These are phyloP conservation scores for Phalacrocorax brasilianus DNA, from an alignment of 2,113 vertebrate genomes.

Conservation along the genomic window DNA sequence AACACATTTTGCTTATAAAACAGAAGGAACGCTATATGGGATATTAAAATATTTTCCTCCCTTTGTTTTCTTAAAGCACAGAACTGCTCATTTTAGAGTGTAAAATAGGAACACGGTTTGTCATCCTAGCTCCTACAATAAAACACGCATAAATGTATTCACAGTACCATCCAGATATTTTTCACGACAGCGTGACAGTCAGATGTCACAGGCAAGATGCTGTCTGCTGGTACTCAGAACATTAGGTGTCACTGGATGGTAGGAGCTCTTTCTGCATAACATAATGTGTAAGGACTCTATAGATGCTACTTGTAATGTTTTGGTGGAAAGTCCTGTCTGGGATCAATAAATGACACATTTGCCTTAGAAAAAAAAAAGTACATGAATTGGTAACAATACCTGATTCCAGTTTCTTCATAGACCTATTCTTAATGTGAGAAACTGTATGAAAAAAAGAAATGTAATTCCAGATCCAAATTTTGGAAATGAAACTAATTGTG, in stretches of 20 bases:
- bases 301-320: not conserved
- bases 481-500: not conserved
- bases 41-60: constrained; percentile 1
- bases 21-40: not conserved
- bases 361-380: not conserved
- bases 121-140: constrained; percentile 33
- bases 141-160: not conserved
- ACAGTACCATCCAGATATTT: not conserved
- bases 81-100: not conserved
- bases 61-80: not conserved
- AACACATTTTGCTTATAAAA: constrained; percentile 3
- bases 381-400: not conserved
- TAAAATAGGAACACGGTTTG: not conserved
- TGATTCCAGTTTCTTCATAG: not conserved
- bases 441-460: not conserved
- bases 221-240: not conserved
- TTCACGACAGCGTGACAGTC: constrained; percentile 12
- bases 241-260: not conserved
- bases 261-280: not conserved
- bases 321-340: not conserved
- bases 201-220: constrained; percentile 26
- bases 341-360: not conserved
- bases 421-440: not conserved
- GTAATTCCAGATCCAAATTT: not conserved
- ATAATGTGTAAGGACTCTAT: not conserved